A percentile compares a stretch with the other conserved stretches of the same genome.
Evolutionary conservation across 2,888 invertebrate species (phyloP).

Genomic region (Pterobdella sp.): DNA sequence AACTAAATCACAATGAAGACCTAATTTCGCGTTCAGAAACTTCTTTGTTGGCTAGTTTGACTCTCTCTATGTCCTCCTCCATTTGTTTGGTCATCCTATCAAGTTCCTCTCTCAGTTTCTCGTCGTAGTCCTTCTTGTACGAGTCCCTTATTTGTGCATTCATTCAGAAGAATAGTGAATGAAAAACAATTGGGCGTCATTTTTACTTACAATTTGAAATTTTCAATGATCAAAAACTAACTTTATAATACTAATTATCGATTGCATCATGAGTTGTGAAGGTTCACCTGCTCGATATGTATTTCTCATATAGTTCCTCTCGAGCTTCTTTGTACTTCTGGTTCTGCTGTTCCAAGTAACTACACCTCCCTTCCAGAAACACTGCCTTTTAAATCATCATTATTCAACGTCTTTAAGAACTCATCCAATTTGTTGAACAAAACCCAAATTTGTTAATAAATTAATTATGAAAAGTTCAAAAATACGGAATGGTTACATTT

Average conservation of each 20-base stretch:
- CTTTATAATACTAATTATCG: neutral
- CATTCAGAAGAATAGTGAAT: neutral
- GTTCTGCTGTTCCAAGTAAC: neutral
- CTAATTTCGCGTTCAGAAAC: neutral
- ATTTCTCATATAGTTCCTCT: slow-evolving; percentile 51
- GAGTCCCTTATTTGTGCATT: neutral
- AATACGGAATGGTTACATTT: no score
- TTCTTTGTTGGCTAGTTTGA: slow-evolving; percentile 1
- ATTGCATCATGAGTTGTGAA: neutral
- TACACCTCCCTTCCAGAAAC: slow-evolving; percentile 7
- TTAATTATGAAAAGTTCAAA: no score
- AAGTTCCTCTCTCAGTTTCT: slow-evolving; percentile 3
- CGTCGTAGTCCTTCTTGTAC: slow-evolving; percentile 4
- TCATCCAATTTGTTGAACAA: no score
- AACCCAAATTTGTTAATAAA: no score
- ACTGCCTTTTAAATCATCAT: neutral
- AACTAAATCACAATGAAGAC: neutral
- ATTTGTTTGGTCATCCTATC: slow-evolving; percentile 1
- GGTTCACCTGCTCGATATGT: slow-evolving; percentile 46
- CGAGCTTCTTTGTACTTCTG: slow-evolving; percentile 45
- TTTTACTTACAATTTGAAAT: neutral
- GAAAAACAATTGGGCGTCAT: neutral
- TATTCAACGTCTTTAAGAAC: no score
- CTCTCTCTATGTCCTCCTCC: slow-evolving; percentile 10
- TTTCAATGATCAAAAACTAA: neutral